A percentile compares a stretch with the other conserved stretches of the same genome.
Conservation (phyloP, 1,140 invertebrate species). For the Dinothrombium tinctorium region DNA sequence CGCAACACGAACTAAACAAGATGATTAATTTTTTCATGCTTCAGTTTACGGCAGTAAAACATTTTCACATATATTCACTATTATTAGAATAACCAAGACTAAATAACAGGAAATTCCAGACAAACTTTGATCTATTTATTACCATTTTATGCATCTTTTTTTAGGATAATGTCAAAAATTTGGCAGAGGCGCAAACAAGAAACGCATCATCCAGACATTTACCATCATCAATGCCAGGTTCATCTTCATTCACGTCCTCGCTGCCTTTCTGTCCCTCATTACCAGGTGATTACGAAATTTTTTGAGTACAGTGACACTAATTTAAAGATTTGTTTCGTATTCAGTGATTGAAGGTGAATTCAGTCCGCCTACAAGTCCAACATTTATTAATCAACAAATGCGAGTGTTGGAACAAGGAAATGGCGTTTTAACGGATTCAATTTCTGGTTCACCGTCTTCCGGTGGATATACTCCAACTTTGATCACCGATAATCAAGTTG, state of each 20-base stretch:
- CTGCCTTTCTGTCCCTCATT: background rate
- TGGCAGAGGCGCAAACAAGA: no score
- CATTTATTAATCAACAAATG: slow-evolving; percentile 32
- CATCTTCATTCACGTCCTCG: background rate
- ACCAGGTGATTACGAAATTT: background rate
- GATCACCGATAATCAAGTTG: slow-evolving; percentile 1
- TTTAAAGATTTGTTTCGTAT: background rate
- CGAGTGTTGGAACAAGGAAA: slow-evolving; percentile 29
- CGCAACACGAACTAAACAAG: no score
- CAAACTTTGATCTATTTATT: background rate
- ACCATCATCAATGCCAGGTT: background rate
- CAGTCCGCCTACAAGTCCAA: slow-evolving; percentile 23
- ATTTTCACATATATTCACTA: no score
- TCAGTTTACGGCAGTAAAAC: no score
- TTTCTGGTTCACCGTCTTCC: no score
- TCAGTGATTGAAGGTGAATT: slow-evolving; percentile 29
- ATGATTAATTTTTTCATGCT: no score
- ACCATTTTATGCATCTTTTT: no score
- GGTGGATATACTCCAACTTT: no score
- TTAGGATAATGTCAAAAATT: no score
- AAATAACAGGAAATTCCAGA: background rate
- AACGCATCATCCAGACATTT: no score
- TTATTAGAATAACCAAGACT: no score
- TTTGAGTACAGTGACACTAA: background rate
- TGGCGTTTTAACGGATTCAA: background rate